Evolutionary conservation across 2,113 vertebrate species (phyloP), one percentile per base, ranked within the genome.

Genomic region (Callaeas wilsoni): DNA sequence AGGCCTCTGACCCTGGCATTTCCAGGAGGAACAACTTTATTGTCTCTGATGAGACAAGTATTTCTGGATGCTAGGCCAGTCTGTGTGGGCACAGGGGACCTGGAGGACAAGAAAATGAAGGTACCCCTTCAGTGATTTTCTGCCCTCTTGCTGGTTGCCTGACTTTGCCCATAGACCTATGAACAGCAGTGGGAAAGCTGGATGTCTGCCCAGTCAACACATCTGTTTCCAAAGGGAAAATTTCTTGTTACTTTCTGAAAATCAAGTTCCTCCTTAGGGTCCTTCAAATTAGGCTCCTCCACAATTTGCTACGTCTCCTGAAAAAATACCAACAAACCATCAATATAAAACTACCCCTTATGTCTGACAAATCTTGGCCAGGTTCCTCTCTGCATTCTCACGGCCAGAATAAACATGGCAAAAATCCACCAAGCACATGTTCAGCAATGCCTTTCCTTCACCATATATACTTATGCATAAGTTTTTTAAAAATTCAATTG

Each of bases 401-500:
- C 2, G 8, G 27, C 56, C 42, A 85, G 30, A 89, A 39, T 35
- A 89, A 92, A 83, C 33, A 69, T 17, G 37, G 11, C 9, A 60
- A 90, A 85, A 46, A 68, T 14, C 16, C 44, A 79, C 32, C 42
- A 55, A 6, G 14, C 23, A 32, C 1, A 7, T n/a, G 17, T 65
- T 86, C 30, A 84, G 12, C 18, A 57, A 10, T 39, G 26, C 33
- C 20, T 30, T 84, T 78, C 35, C 8, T 41, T 33, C 16, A 39
- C 19, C 16, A 41, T 37, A 56, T 25, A 47, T 1, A 0, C 4
- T 26, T 6, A 52, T 4, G 5, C 2, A 12, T 32, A 74, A 59
- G 4, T 23, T 42, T 33, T n/a, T 11, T 19, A 8, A 35, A 49
- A 26, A 11, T 21, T 10, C 32, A n/a, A 6, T 5, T 15, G 5